phyloP scores from a whole-genome alignment of 2,113 vertebrate genomes.

The Psephotus haematonotus region DNA sequence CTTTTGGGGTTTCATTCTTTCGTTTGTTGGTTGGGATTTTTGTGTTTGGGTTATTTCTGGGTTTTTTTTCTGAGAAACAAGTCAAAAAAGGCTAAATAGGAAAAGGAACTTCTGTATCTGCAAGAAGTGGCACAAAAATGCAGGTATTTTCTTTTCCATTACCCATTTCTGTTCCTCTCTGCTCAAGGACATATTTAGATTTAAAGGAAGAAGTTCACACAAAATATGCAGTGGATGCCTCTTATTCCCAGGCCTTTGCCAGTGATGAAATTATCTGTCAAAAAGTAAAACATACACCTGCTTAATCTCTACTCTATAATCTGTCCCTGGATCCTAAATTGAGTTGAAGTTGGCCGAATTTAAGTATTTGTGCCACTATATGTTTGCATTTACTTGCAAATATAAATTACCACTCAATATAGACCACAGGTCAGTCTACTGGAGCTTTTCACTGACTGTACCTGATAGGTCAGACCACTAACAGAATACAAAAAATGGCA shows the following conservation, averaged over 20 bases:
- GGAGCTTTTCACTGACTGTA: neutral
- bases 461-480: neutral
- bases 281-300: neutral
- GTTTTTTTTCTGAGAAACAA: neutral
- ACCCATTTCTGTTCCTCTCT: neutral
- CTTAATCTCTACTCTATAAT: neutral
- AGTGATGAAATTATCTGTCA: neutral
- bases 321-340: neutral
- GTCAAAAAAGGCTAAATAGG: neutral
- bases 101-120: neutral
- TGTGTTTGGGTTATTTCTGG: neutral
- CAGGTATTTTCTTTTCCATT: neutral
- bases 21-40: accelerated
- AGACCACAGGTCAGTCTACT: neutral
- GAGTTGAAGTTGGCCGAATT: neutral
- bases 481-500: neutral
- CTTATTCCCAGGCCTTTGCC: neutral
- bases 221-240: neutral
- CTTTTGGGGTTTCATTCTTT: neutral
- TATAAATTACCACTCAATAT: neutral
- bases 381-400: neutral
- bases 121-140: neutral
- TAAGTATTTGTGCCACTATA: neutral
- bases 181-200: neutral
- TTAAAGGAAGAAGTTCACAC: neutral